Evolutionary conservation across 2,113 vertebrate genomes (phyloP).

Genomic region (Podarcis muralis): DNA sequence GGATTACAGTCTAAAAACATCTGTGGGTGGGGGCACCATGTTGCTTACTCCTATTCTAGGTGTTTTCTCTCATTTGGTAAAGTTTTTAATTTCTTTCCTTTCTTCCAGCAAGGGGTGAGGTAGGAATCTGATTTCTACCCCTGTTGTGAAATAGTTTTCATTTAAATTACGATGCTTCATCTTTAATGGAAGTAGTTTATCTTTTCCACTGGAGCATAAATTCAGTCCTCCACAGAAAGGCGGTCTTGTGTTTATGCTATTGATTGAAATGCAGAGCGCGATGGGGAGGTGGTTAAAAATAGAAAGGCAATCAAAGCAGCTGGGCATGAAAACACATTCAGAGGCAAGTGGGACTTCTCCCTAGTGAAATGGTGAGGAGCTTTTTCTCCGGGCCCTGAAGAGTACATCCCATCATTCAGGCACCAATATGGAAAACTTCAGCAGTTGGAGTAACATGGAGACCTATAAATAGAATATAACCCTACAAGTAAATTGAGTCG

Average conservation of each 20-base stretch:
- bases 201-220: slow-evolving; percentile 43
- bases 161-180: slow-evolving; percentile 43
- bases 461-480: slow-evolving; percentile 53
- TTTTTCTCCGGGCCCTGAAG: slow-evolving; percentile 57
- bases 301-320: slow-evolving; percentile 82
- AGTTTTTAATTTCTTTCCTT: neutral
- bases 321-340: slow-evolving; percentile 78
- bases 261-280: slow-evolving; percentile 79
- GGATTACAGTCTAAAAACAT: too few relatives aligned
- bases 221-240: slow-evolving; percentile 45
- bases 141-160: slow-evolving; percentile 48
- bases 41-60: neutral
- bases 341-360: slow-evolving; percentile 72
- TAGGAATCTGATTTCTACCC: neutral
- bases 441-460: slow-evolving; percentile 54
- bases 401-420: slow-evolving; percentile 72
- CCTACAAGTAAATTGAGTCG: slow-evolving; percentile 36
- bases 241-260: slow-evolving; percentile 74
- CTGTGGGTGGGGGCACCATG: too few relatives aligned
- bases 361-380: slow-evolving; percentile 45
- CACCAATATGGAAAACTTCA: slow-evolving; percentile 37
- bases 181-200: slow-evolving; percentile 42
- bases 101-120: slow-evolving; percentile 7
- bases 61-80: slow-evolving; percentile 14
- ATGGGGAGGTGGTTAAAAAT: slow-evolving; percentile 81